phyloP scores from a whole-genome alignment of 2,888 invertebrate genomes.

The Thymelicus acteon region DNA sequence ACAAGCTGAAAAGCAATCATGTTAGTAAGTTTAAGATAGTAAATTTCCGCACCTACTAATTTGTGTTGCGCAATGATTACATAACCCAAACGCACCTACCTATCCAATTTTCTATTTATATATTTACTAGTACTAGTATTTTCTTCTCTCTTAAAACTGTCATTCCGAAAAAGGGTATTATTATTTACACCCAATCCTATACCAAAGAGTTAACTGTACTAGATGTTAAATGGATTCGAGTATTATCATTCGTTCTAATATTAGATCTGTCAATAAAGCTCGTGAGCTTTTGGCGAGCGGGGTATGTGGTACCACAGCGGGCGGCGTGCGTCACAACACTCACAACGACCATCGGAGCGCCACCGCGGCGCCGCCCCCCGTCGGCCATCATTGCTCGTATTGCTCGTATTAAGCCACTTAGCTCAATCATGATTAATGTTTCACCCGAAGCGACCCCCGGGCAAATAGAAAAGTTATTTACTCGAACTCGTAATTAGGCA shows the following conservation, averaged over 20 bases:
- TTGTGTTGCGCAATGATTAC: no score
- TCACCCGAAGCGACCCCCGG: constrained; percentile 76
- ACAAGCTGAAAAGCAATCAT: no score
- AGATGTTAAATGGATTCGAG: not conserved
- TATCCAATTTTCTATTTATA: no score
- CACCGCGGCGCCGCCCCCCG: constrained; percentile 78
- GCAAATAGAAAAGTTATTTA: constrained; percentile 84
- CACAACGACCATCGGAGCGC: constrained; percentile 68
- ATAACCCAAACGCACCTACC: no score
- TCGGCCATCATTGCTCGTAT: constrained; percentile 81
- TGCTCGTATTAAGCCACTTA: constrained; percentile 85
- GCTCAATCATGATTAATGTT: constrained; percentile 86
- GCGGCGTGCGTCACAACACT: constrained; percentile 65
- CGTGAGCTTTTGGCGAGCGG: constrained; percentile 19
- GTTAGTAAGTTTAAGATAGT: no score
- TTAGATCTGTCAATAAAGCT: constrained; percentile 36
- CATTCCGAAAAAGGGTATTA: no score
- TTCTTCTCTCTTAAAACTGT: no score
- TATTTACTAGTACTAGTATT: no score
- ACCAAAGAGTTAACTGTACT: no score
- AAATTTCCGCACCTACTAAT: no score
- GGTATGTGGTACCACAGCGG: constrained; percentile 43
- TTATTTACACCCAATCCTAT: no score
- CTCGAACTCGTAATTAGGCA: constrained; percentile 82
- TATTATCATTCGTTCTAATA: constrained; percentile 23